These are phyloP conservation scores for Drosophila formosana DNA, from an alignment of 2,888 invertebrate species.

Conservation along the genomic window DNA sequence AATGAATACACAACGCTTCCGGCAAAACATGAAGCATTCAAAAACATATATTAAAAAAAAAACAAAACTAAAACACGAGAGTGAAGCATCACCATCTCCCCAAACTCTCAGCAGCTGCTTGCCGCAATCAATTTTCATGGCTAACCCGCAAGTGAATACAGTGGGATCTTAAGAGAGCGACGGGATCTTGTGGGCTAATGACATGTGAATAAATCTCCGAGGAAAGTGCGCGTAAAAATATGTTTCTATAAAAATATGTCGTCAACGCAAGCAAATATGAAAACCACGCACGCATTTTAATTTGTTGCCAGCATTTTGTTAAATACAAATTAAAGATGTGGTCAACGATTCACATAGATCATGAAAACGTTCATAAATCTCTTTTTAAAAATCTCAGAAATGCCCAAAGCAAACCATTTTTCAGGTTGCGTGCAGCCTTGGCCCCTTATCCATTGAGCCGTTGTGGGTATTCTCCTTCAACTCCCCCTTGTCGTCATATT, in stretches of 20 bases:
- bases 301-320: conserved; percentile 53
- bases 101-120: conserved; percentile 67
- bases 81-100: conserved; percentile 16
- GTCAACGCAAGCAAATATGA: conserved; percentile 55
- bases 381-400: conserved; percentile 12
- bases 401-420: conserved; percentile 35
- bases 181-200: conserved; percentile 41
- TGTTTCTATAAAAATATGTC: conserved; percentile 27
- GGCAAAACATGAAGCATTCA: conserved; percentile 58
- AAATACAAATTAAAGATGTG: conserved; percentile 48
- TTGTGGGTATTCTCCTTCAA: conserved; percentile 4
- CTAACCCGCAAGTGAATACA: conserved; percentile 59
- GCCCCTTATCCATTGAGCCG: conserved; percentile 30
- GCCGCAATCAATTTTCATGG: conserved; percentile 78
- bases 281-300: conserved; percentile 59
- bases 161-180: conserved; percentile 43
- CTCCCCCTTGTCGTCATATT: background rate
- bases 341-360: conserved; percentile 41
- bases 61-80: conserved; percentile 16
- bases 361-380: conserved; percentile 55
- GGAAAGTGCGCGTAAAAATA: conserved; percentile 50
- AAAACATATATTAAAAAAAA: conserved; percentile 7
- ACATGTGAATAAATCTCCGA: conserved; percentile 36
- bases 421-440: conserved; percentile 39
- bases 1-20: conserved; percentile 67